These are phyloP conservation scores for Epirrhoe tristata DNA, from an alignment of 2,888 invertebrate genomes.

Conservation along the genomic window DNA sequence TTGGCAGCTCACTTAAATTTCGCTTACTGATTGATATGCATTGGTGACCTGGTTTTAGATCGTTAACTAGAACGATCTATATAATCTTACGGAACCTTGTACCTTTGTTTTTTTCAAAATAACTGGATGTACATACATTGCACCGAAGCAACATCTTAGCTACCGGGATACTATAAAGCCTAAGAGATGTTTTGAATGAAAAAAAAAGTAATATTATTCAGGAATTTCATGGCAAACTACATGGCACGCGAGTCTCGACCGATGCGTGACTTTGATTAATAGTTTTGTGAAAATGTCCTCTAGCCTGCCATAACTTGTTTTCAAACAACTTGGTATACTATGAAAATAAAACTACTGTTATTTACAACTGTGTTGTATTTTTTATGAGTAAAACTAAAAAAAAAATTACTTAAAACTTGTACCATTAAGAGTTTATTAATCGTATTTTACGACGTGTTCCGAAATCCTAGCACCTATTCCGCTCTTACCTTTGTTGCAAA, in stretches of 20 bases:
- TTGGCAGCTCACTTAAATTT: slow-evolving; percentile 29
- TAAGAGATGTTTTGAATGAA: not conserved
- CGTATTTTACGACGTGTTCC: not conserved
- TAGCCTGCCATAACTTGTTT: slow-evolving; percentile 11
- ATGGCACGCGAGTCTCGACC: slow-evolving; percentile 50
- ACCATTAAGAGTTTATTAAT: not conserved
- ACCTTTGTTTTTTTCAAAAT: not conserved
- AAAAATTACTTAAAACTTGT: not conserved
- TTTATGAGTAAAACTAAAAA: not conserved
- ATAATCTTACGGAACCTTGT: slow-evolving; percentile 33
- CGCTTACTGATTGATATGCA: slow-evolving; percentile 41
- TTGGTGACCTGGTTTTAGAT: slow-evolving; percentile 50
- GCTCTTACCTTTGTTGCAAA: slow-evolving; percentile 79
- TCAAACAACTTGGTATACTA: slow-evolving; percentile 13
- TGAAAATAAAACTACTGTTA: slow-evolving; percentile 2
- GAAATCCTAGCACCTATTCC: not conserved
- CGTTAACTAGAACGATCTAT: slow-evolving; percentile 38
- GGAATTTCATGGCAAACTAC: slow-evolving; percentile 48
- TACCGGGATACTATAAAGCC: not conserved
- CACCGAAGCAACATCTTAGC: not conserved
- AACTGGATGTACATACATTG: not conserved
- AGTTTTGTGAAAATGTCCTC: slow-evolving; percentile 21
- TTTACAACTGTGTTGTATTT: slow-evolving; percentile 12
- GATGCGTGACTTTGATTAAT: slow-evolving; percentile 26
- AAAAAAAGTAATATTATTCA: slow-evolving; percentile 14